Conservation (phyloP, 2,888 invertebrate genomes). For the Amiota communis region DNA sequence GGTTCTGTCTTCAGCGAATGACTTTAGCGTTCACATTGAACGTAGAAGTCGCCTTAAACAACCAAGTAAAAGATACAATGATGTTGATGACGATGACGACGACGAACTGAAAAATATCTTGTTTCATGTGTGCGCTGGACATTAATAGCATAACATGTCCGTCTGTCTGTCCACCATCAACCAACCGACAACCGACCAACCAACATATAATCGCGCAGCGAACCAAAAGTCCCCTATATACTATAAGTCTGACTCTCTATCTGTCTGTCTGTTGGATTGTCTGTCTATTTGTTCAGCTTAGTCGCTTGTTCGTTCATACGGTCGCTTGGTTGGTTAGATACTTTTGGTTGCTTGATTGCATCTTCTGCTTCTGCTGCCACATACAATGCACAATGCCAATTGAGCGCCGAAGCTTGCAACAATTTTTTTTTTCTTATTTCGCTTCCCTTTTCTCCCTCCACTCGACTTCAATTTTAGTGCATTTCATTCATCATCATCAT, state of each 20-base stretch:
- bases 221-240: conserved; percentile 15
- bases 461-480: neutral
- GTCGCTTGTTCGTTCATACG: conserved; percentile 5
- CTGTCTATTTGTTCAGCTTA: neutral
- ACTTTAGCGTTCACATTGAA: neutral
- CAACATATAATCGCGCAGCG: conserved; percentile 3
- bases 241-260: conserved; percentile 19
- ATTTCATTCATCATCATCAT: neutral
- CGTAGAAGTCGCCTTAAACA: conserved; percentile 15
- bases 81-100: neutral
- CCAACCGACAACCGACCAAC: neutral
- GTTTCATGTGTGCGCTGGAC: conserved; percentile 68
- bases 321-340: conserved; percentile 2
- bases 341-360: conserved; percentile 1
- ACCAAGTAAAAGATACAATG: conserved; percentile 5
- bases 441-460: neutral
- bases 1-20: conserved; percentile 47
- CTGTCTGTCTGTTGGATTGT: neutral
- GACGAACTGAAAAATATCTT: conserved; percentile 61
- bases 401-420: neutral
- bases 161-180: conserved; percentile 25
- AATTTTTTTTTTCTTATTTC: neutral
- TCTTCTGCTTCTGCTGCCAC: neutral
- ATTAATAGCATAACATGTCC: conserved; percentile 58
- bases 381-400: neutral